Percentiles rank a stretch among this genome's conserved stretches.
These are phyloP conservation scores for Odocoileus hemionus DNA, from an alignment of 2,113 vertebrate genomes.

Conservation along the genomic window DNA sequence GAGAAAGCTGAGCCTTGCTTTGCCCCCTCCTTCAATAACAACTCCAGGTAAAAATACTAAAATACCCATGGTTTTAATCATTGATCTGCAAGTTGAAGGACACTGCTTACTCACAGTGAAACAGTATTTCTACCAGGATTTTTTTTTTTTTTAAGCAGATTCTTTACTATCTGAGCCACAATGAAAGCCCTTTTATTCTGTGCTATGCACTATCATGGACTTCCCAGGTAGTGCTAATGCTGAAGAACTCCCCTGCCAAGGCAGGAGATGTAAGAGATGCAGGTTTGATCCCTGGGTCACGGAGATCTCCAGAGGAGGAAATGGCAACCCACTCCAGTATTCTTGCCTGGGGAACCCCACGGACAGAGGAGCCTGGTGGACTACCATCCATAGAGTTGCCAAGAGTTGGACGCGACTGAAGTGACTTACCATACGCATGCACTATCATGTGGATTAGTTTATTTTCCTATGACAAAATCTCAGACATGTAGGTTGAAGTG, in stretches of 20 bases:
- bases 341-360: background rate
- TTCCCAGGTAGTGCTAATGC: background rate
- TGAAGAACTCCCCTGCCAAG: background rate
- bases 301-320: background rate
- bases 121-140: background rate
- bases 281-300: background rate
- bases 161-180: background rate
- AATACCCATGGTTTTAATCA: background rate
- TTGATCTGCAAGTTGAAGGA: background rate
- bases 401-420: background rate
- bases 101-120: background rate
- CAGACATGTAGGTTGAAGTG: background rate
- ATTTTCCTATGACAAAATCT: background rate
- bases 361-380: background rate
- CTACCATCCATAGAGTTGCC: fast-evolving
- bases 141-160: background rate
- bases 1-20: background rate
- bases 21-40: background rate
- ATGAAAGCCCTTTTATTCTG: background rate
- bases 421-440: background rate
- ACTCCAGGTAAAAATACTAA: background rate
- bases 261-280: background rate
- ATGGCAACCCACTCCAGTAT: background rate
- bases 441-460: background rate
- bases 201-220: background rate